Conservation (phyloP, 2,113 vertebrate genomes). For the Semnopithecus entellus region DNA sequence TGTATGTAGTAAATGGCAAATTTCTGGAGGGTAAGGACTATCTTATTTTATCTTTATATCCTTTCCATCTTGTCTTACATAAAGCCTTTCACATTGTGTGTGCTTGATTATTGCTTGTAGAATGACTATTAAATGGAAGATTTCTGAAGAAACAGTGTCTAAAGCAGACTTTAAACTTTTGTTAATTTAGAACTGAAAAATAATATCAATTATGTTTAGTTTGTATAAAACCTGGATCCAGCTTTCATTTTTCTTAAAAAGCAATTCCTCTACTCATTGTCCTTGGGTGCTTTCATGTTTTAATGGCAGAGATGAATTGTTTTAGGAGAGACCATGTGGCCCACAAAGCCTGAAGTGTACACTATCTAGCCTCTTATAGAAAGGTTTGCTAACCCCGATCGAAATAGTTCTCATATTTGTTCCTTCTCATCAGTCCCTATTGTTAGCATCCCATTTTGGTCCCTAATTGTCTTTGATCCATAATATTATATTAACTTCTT, state of each 20-base stretch:
- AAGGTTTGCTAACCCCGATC: neutral
- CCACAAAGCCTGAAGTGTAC: neutral
- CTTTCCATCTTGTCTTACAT: neutral
- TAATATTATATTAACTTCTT: neutral
- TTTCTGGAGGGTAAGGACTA: neutral
- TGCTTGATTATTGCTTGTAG: neutral
- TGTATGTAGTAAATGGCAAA: neutral
- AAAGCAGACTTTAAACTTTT: constrained; percentile 9
- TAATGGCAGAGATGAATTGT: neutral
- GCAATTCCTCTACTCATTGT: neutral
- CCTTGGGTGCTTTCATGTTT: neutral
- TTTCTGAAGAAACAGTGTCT: constrained; percentile 16
- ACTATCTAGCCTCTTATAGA: neutral
- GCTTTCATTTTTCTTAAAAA: neutral
- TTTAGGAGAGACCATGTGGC: neutral
- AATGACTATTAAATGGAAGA: neutral
- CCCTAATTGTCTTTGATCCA: neutral
- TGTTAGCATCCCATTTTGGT: neutral
- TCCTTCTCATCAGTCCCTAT: neutral
- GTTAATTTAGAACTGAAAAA: constrained; percentile 20
- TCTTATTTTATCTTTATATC: neutral
- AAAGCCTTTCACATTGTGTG: neutral
- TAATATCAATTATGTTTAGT: neutral
- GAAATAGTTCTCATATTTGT: neutral
- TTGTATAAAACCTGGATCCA: neutral